Conservation (phyloP, 2,888 invertebrate species). For the Opisthograptis luteolata region DNA sequence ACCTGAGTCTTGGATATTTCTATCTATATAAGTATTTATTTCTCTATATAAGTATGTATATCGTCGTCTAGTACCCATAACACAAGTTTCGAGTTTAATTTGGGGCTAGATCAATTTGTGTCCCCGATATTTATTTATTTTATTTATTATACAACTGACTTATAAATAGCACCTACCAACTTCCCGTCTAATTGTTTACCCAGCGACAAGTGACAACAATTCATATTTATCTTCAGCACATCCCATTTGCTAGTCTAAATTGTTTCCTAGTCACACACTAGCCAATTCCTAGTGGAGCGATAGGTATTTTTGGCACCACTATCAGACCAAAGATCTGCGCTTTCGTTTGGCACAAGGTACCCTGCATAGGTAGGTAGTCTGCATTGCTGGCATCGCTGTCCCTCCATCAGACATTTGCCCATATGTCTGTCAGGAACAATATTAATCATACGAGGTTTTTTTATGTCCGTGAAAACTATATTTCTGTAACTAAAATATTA, state of each 20-base stretch:
- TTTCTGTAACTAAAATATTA: constrained; percentile 34
- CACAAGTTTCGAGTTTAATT: too few species aligned
- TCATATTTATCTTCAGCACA: constrained; percentile 25
- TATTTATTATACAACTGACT: constrained; percentile 3
- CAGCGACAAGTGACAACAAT: constrained; percentile 8
- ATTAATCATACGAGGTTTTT: constrained; percentile 61
- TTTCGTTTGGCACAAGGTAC: constrained; percentile 58
- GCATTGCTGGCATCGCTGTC: constrained; percentile 51
- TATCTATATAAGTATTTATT: too few species aligned
- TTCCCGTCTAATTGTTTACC: constrained; percentile 13
- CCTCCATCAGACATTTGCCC: constrained; percentile 54
- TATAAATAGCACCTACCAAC: neutral
- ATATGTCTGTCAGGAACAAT: constrained; percentile 69
- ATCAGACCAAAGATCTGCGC: constrained; percentile 57
- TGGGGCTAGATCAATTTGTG: too few species aligned
- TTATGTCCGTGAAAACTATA: constrained; percentile 32
- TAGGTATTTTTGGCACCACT: constrained; percentile 53
- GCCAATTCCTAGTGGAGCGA: constrained; percentile 28
- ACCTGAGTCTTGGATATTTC: too few species aligned
- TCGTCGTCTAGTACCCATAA: too few species aligned
- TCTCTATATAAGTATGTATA: too few species aligned
- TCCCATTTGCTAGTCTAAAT: constrained; percentile 35
- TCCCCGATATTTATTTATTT: too few species aligned
- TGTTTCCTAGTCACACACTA: constrained; percentile 34
- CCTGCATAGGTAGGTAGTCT: too few species aligned